phyloP scores from a whole-genome alignment of 2,888 invertebrate species.

The Polyommatus iphigenia region DNA sequence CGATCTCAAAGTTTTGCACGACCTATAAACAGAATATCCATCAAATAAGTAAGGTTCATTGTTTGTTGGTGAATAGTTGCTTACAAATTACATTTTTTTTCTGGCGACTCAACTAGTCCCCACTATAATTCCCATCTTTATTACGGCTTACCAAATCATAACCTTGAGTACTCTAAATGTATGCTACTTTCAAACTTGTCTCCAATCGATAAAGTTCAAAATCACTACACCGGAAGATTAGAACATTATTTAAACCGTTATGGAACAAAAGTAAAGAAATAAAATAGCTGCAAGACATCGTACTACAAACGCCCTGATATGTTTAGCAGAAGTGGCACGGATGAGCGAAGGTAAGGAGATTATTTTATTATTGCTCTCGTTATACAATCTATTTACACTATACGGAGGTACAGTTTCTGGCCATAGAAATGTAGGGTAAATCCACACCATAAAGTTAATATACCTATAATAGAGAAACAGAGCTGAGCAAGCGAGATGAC shows the following conservation, averaged over 20 bases:
- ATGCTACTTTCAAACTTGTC: background rate
- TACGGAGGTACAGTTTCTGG: background rate
- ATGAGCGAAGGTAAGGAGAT: slow-evolving; percentile 44
- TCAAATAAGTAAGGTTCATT: no score
- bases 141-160: no score
- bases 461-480: no score
- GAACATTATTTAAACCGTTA: slow-evolving; percentile 38
- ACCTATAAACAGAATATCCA: no score
- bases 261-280: slow-evolving; percentile 74
- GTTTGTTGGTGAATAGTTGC: no score
- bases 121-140: no score
- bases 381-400: slow-evolving; percentile 48
- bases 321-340: slow-evolving; percentile 44
- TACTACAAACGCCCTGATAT: slow-evolving; percentile 55
- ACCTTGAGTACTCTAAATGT: background rate
- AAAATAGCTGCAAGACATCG: slow-evolving; percentile 48
- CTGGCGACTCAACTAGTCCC: no score
- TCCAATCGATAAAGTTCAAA: background rate
- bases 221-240: background rate
- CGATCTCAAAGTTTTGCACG: no score
- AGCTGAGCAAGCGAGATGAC: no score
- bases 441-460: no score
- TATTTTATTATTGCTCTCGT: slow-evolving; percentile 51
- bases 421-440: no score
- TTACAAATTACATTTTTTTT: no score